Evolutionary conservation across 1,140 invertebrate genomes (phyloP).

Genomic region (Drosophila rufa): DNA sequence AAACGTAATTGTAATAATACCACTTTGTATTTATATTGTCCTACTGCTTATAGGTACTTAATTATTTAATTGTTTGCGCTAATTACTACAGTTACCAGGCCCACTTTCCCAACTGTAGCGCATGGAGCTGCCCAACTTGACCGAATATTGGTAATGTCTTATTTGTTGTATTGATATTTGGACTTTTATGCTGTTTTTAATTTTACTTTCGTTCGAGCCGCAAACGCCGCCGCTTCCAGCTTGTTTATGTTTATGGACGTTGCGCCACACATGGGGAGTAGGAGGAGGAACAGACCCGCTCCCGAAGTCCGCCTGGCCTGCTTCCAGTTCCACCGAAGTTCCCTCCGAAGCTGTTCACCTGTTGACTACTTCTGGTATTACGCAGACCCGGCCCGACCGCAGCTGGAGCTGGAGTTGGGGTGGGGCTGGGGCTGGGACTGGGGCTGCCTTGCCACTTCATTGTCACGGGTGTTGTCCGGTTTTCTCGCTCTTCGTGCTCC

Average conservation of each 20-base stretch:
- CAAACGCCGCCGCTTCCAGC: conserved; percentile 54
- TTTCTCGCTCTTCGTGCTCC: conserved; percentile 48
- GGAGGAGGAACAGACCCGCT: conserved; percentile 1
- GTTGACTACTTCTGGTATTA: conserved; percentile 82
- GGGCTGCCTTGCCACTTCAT: conserved; percentile 50
- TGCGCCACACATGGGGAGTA: conserved; percentile 45
- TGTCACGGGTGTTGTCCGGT: conserved; percentile 67
- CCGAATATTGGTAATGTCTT: conserved; percentile 37
- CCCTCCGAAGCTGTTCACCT: conserved; percentile 69
- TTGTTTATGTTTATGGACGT: conserved; percentile 56
- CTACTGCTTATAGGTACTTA: neutral
- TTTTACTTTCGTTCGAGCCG: conserved; percentile 73
- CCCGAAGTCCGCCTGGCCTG: conserved; percentile 19
- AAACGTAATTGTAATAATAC: neutral
- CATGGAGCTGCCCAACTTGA: conserved; percentile 23
- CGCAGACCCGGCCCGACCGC: conserved; percentile 46
- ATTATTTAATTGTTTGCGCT: neutral
- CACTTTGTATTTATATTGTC: neutral
- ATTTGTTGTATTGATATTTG: conserved; percentile 54
- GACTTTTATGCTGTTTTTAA: conserved; percentile 67
- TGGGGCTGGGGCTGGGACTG: conserved; percentile 1
- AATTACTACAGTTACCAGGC: conserved; percentile 1
- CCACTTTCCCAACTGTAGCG: conserved; percentile 23
- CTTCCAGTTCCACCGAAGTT: conserved; percentile 11
- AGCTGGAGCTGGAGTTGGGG: conserved; percentile 7